Conservation (phyloP, 2,888 invertebrate species). For the Schrankia costaestrigalis region DNA sequence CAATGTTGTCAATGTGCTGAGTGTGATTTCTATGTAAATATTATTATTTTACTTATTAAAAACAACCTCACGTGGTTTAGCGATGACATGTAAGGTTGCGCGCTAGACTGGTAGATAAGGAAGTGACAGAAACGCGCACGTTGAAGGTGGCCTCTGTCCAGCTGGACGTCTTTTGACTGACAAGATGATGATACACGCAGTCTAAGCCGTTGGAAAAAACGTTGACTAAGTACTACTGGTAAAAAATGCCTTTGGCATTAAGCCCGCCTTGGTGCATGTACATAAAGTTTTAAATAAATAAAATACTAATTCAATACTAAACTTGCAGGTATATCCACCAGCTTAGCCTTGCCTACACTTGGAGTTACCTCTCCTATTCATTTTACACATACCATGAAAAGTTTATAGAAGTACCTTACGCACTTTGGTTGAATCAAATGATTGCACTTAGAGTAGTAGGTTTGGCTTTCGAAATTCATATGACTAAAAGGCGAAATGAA, state of each 20-base stretch:
- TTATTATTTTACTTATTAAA: too few species aligned
- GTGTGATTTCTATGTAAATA: too few species aligned
- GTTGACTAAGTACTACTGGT: too few species aligned
- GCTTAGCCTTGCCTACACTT: constrained; percentile 86
- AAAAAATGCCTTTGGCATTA: not conserved
- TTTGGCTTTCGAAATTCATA: constrained; percentile 87
- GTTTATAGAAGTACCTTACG: constrained; percentile 81
- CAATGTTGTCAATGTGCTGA: too few species aligned
- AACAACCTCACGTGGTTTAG: too few species aligned
- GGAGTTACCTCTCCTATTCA: constrained; percentile 88
- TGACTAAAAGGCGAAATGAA: constrained; percentile 32
- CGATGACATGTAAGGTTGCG: too few species aligned
- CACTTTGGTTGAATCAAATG: constrained; percentile 90
- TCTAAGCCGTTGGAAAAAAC: too few species aligned
- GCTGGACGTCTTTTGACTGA: too few species aligned
- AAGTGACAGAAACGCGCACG: too few species aligned
- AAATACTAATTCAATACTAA: not conserved
- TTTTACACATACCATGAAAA: constrained; percentile 84
- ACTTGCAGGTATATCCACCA: constrained; percentile 85
- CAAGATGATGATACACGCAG: too few species aligned
- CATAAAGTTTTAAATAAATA: not conserved
- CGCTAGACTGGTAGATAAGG: too few species aligned
- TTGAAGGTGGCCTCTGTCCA: too few species aligned
- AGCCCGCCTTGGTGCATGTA: not conserved
- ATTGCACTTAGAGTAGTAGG: constrained; percentile 91